Evolutionary conservation across 1,140 invertebrate genomes (phyloP).

Genomic region (Conopomorpha cramerella): DNA sequence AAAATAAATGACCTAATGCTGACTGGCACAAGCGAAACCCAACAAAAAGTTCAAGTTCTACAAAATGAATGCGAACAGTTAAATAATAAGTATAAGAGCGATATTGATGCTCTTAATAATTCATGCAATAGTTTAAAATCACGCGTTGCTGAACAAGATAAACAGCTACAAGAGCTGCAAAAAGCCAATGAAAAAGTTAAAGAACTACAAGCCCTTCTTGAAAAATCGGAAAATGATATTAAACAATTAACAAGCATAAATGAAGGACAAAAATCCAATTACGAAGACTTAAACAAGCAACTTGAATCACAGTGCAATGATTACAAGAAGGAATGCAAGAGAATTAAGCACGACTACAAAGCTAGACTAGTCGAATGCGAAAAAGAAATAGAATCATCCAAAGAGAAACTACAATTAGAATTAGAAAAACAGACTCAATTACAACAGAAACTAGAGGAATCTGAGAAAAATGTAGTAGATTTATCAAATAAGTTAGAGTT

Average conservation of each 20-base stretch:
- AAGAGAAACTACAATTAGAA: slow-evolving; percentile 54
- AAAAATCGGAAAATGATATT: slow-evolving; percentile 50
- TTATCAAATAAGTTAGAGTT: slow-evolving; percentile 45
- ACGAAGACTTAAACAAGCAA: slow-evolving; percentile 53
- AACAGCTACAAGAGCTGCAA: slow-evolving; percentile 55
- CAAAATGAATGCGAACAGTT: slow-evolving; percentile 31
- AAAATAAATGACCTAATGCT: slow-evolving; percentile 24
- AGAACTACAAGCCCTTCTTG: slow-evolving; percentile 45
- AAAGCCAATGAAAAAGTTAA: slow-evolving; percentile 50
- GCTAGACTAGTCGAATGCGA: slow-evolving; percentile 41
- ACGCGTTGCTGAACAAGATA: slow-evolving; percentile 54
- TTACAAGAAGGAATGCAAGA: slow-evolving; percentile 50
- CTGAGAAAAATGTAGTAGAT: slow-evolving; percentile 38
- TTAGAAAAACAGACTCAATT: slow-evolving; percentile 46
- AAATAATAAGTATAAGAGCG: slow-evolving; percentile 29
- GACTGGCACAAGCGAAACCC: slow-evolving; percentile 19
- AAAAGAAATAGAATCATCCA: slow-evolving; percentile 39
- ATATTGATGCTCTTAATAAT: slow-evolving; percentile 46
- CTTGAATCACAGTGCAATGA: slow-evolving; percentile 40
- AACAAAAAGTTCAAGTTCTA: slow-evolving; percentile 20
- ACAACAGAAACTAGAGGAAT: slow-evolving; percentile 32
- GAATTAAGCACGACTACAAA: slow-evolving; percentile 35
- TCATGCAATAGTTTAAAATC: slow-evolving; percentile 59
- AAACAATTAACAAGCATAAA: slow-evolving; percentile 43
- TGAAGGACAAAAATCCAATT: slow-evolving; percentile 52